Percentiles rank a stretch among this genome's conserved stretches.
phyloP scores from a whole-genome alignment of 2,888 invertebrate species.

The Apantesis nais region DNA sequence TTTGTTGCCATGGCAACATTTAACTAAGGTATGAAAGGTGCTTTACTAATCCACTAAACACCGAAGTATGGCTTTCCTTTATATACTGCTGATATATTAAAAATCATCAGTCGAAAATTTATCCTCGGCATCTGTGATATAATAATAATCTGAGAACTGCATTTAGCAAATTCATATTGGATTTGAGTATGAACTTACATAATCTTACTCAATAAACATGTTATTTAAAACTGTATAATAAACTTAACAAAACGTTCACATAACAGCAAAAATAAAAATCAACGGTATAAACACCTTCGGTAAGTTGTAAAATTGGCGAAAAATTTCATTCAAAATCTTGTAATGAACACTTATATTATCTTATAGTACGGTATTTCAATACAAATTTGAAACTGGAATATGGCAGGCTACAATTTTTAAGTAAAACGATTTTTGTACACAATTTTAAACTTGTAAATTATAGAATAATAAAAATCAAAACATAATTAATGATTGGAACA shows the following conservation, averaged over 20 bases:
- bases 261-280: conserved; percentile 45
- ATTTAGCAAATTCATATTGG: not conserved
- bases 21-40: not conserved
- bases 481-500: conserved; percentile 4
- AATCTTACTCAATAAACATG: not conserved
- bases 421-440: conserved; percentile 17
- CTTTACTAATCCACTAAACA: not conserved
- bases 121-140: no score
- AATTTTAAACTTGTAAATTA: conserved; percentile 14
- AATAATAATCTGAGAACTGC: not conserved
- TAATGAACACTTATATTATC: conserved; percentile 50
- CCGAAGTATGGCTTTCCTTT: not conserved
- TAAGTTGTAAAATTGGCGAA: conserved; percentile 58
- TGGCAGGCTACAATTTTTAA: conserved; percentile 19
- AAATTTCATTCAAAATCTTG: conserved; percentile 48
- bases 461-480: conserved; percentile 1
- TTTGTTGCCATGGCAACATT: not conserved
- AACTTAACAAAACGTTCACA: conserved; percentile 12
- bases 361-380: conserved; percentile 24
- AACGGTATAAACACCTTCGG: conserved; percentile 31
- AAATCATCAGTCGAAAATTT: not conserved
- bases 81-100: not conserved
- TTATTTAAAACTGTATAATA: not conserved
- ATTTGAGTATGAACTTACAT: not conserved
- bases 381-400: conserved; percentile 13